Conservation (phyloP, 2,888 invertebrate genomes). For the Stenichneumon culpator region DNA sequence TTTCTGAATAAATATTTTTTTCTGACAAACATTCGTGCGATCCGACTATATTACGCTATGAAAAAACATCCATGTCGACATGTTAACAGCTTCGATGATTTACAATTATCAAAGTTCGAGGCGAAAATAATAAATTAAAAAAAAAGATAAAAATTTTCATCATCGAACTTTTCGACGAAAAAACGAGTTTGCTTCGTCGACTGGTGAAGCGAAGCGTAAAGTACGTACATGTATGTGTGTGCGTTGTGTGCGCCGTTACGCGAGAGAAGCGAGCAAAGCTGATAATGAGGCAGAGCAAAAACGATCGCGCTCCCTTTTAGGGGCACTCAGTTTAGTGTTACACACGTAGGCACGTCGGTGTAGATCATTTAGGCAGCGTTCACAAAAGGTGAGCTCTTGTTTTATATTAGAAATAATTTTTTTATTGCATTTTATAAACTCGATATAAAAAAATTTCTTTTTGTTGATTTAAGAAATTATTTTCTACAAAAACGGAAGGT, state of each 20-base stretch:
- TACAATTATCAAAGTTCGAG: neutral
- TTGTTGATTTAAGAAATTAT: too few relatives aligned
- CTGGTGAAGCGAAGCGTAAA: constrained; percentile 63
- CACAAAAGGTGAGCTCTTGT: constrained; percentile 54
- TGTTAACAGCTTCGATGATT: too few relatives aligned
- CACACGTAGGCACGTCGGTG: constrained; percentile 17
- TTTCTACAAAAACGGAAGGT: too few relatives aligned
- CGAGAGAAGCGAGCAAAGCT: constrained; percentile 60
- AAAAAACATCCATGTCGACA: neutral
- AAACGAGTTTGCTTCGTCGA: constrained; percentile 46
- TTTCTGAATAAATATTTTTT: too few relatives aligned
- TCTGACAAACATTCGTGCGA: too few relatives aligned
- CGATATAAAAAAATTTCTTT: neutral
- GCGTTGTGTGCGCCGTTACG: neutral
- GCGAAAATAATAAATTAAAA: neutral
- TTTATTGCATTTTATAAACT: too few relatives aligned
- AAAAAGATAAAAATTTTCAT: too few relatives aligned
- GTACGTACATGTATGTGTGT: constrained; percentile 26
- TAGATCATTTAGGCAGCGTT: constrained; percentile 64
- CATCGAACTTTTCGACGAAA: constrained; percentile 20
- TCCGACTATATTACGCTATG: too few relatives aligned
- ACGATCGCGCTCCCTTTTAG: constrained; percentile 71
- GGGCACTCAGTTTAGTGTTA: constrained; percentile 32
- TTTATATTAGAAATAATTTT: too few relatives aligned
- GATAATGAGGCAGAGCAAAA: constrained; percentile 73